Conservation (phyloP, 92 coral and sea anemone genomes). For the Porites evermanni region DNA sequence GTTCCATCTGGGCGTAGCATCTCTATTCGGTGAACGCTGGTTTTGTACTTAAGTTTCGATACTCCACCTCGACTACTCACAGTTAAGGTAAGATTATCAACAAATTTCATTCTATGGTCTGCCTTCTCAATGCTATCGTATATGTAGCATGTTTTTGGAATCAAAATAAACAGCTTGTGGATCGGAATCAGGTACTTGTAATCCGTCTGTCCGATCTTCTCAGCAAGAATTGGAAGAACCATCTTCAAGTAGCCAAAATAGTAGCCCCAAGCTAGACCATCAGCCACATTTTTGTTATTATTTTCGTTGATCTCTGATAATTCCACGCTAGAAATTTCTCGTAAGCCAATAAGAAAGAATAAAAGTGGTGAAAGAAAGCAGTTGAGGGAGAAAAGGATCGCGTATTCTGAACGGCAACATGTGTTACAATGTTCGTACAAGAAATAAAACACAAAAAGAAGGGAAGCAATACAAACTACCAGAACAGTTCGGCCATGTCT, state of each 20-base stretch:
- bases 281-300: constrained; percentile 85
- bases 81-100: constrained; percentile 19
- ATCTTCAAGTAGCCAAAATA: constrained; percentile 87
- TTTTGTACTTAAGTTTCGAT: constrained; percentile 39
- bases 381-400: constrained; percentile 62
- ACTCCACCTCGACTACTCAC: constrained; percentile 50
- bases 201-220: constrained; percentile 49
- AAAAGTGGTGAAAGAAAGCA: constrained; percentile 67
- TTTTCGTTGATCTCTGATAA: constrained; percentile 78
- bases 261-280: constrained; percentile 96
- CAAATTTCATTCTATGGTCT: constrained; percentile 41
- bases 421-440: constrained; percentile 9
- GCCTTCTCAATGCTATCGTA: constrained; percentile 33
- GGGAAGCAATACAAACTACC: constrained; percentile 19
- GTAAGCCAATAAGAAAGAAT: constrained; percentile 70
- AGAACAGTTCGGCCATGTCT: constrained; percentile 34
- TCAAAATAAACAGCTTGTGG: constrained; percentile 74
- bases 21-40: constrained; percentile 56
- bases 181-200: constrained; percentile 40
- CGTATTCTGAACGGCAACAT: constrained; percentile 33
- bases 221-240: constrained; percentile 71
- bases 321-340: constrained; percentile 75
- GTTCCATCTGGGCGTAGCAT: constrained; percentile 45
- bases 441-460: background rate
- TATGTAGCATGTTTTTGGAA: constrained; percentile 78